Conservation (phyloP, 2,888 invertebrate species). For the Apamea sordens region DNA sequence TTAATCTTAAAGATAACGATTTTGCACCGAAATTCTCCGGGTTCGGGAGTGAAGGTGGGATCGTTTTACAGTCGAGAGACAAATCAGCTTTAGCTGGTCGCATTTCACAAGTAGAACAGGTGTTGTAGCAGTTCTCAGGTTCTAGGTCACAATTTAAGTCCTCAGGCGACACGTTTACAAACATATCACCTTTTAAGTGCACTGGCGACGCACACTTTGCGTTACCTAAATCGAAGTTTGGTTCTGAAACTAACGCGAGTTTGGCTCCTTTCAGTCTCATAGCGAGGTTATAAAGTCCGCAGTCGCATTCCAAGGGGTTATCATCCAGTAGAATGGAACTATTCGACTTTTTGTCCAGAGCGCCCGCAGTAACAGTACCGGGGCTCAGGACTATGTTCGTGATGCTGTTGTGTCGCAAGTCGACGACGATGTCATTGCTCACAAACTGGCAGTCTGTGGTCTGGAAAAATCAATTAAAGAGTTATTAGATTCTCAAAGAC, state of each 20-base stretch:
- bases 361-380: background rate
- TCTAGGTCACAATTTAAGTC: conserved; percentile 38
- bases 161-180: conserved; percentile 3
- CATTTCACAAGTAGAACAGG: conserved; percentile 29
- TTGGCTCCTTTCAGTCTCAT: background rate
- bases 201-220: conserved; percentile 45
- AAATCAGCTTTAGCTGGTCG: conserved; percentile 24
- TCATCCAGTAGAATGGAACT: conserved; percentile 65
- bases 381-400: conserved; percentile 18
- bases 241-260: background rate
- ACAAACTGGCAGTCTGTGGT: conserved; percentile 31
- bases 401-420: conserved; percentile 73
- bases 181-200: background rate
- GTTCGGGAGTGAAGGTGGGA: conserved; percentile 25
- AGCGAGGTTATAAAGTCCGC: conserved; percentile 65
- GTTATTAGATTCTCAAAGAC: background rate
- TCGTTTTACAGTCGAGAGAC: conserved; percentile 11
- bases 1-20: conserved; percentile 9
- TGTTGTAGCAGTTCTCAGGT: background rate
- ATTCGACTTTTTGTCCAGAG: background rate
- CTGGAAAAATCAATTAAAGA: conserved; percentile 42
- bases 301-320: conserved; percentile 76
- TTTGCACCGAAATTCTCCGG: background rate
- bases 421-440: conserved; percentile 21
- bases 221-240: conserved; percentile 23